Conservation (phyloP, 2,113 vertebrate species). For the Leiothrix lutea region DNA sequence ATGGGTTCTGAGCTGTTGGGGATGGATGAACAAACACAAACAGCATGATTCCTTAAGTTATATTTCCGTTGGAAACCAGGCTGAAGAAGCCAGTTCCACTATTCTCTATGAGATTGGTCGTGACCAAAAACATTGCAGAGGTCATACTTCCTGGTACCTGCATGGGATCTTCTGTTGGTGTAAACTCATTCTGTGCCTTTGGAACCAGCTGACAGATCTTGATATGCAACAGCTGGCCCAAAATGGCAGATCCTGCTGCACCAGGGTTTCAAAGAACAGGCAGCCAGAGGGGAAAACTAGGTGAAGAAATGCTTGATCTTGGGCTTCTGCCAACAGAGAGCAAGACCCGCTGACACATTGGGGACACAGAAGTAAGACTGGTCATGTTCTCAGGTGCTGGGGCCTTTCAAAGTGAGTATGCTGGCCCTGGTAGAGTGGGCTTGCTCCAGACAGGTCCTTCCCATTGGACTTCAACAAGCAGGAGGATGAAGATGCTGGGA, state of each 20-base stretch:
- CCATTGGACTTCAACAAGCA: neutral
- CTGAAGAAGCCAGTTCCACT: neutral
- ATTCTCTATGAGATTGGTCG: neutral
- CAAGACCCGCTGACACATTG: neutral
- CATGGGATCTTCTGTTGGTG: neutral
- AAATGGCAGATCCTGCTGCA: neutral
- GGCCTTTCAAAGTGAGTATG: neutral
- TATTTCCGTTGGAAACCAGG: neutral
- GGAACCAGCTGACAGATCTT: neutral
- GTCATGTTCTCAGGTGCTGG: neutral
- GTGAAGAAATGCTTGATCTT: neutral
- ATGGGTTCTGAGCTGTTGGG: neutral
- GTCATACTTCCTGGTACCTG: neutral
- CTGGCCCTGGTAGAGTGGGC: neutral
- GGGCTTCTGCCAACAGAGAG: neutral
- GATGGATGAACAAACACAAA: neutral
- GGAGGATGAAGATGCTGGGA: neutral
- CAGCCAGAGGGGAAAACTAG: neutral
- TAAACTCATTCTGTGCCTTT: neutral
- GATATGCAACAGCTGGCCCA: neutral
- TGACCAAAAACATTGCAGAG: neutral
- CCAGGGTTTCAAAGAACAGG: neutral
- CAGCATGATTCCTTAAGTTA: neutral
- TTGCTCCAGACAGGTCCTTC: neutral
- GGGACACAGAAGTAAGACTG: neutral